Conservation (phyloP, 2,888 invertebrate species). For the Arctia plantaginis region DNA sequence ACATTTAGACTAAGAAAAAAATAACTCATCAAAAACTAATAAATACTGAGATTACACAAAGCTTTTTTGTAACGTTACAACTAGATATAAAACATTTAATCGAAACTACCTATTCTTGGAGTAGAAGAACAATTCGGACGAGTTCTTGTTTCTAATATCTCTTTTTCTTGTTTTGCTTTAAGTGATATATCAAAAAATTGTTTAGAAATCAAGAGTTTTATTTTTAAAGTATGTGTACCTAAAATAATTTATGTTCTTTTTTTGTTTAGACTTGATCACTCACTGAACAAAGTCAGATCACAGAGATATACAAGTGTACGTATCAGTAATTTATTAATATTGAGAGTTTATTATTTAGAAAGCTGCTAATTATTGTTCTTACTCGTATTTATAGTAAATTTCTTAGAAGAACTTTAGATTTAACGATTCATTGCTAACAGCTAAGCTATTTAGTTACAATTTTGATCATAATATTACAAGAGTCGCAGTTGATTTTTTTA, state of each 20-base stretch:
- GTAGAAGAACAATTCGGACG: too few relatives aligned
- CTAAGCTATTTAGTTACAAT: not conserved
- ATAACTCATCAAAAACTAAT: too few relatives aligned
- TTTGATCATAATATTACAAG: not conserved
- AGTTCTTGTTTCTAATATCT: too few relatives aligned
- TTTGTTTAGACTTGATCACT: conserved; percentile 21
- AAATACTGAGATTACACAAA: too few relatives aligned
- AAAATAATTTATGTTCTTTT: conserved; percentile 4
- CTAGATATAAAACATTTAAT: too few relatives aligned
- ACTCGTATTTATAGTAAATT: not conserved
- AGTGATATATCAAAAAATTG: too few relatives aligned
- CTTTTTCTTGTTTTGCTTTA: not conserved
- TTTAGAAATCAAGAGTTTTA: too few relatives aligned
- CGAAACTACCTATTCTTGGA: too few relatives aligned
- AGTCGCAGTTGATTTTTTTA: not conserved
- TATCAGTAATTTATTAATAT: not conserved
- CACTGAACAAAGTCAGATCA: conserved; percentile 15
- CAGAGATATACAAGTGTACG: conserved; percentile 15
- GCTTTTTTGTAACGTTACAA: too few relatives aligned
- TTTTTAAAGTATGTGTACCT: not conserved
- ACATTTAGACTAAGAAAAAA: too few relatives aligned
- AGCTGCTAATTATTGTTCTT: not conserved
- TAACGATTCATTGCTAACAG: not conserved
- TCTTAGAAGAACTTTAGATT: not conserved
- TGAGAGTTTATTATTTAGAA: not conserved